Conservation (phyloP, 2,113 vertebrate genomes). For the Chaetodon trifascialis region DNA sequence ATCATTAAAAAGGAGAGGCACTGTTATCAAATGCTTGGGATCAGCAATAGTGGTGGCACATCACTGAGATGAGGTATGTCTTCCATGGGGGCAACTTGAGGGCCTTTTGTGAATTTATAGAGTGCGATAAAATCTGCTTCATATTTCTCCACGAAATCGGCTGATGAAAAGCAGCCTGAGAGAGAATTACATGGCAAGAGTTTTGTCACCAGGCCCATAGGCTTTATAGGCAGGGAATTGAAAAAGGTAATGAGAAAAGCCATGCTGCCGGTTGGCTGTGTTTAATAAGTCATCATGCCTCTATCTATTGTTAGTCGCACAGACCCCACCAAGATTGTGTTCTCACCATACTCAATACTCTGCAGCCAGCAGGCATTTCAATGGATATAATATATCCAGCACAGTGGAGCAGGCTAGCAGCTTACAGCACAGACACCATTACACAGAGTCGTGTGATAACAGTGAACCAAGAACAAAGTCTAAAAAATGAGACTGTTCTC, state of each 20-base stretch:
- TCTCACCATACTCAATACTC: slow-evolving; percentile 66
- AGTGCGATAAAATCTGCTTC: slow-evolving; percentile 86
- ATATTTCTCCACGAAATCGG: slow-evolving; percentile 84
- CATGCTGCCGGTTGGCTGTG: slow-evolving; percentile 78
- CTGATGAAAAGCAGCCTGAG: slow-evolving; percentile 82
- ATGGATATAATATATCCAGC: slow-evolving; percentile 72
- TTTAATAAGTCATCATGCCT: slow-evolving; percentile 84
- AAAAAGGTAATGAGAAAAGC: slow-evolving; percentile 83
- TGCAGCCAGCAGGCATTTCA: slow-evolving; percentile 74
- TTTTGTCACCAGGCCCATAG: slow-evolving; percentile 81
- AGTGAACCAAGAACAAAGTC: slow-evolving; percentile 78
- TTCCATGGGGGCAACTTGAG: slow-evolving; percentile 84
- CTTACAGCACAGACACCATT: slow-evolving; percentile 74
- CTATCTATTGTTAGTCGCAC: slow-evolving; percentile 81
- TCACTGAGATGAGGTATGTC: slow-evolving; percentile 82
- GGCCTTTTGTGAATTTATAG: slow-evolving; percentile 87
- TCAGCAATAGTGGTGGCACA: slow-evolving; percentile 84
- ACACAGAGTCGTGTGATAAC: slow-evolving; percentile 79
- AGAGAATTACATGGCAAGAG: slow-evolving; percentile 85
- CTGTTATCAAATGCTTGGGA: slow-evolving; percentile 88
- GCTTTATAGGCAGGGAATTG: slow-evolving; percentile 78
- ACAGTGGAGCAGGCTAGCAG: slow-evolving; percentile 60
- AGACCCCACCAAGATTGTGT: slow-evolving; percentile 70
- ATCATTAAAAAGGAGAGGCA: slow-evolving; percentile 86
- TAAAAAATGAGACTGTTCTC: slow-evolving; percentile 77